Evolutionary conservation across 1,140 invertebrate genomes (phyloP), one percentile per base, ranked within the genome.

Genomic region (Heliconius hermathena): DNA sequence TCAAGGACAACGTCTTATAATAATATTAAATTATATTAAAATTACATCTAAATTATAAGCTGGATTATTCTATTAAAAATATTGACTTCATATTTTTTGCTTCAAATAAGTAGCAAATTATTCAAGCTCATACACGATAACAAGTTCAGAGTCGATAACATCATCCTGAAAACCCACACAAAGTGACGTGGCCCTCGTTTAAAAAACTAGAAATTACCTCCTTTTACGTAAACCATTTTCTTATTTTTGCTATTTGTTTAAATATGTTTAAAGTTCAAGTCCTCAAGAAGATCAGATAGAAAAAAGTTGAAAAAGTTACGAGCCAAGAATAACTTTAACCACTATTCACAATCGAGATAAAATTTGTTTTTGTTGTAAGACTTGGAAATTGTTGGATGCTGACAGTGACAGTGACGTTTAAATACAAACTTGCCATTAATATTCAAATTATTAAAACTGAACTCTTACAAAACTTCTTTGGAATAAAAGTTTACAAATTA

Each of bases 221-320:
- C 85, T 78, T 83, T 89, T 70, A 90, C 81, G 52, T 90, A 90
- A 18, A 86, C 87, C 89, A 90, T 90, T n/a, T 81, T 81, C 9
- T 66, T 66, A 29, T 29, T 29, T 29, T 66, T 11, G 26, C 26
- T 66, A 20, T 22, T 66, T 66, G 3, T 26, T 8, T 66, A 26
- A 29, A 66, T 66, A 26, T 6, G 9, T 66, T 26, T 66, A 11
- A 22, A 26, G 26, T 26, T 66, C 13, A 22, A 66, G 1, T 66
- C 20, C 22, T 22, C 20, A 57, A 57, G 8, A 9, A 22, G 8
- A 20, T 52, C 49, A 20, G 16, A 52, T 52, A 52, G n/a, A n/a
- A 22, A 22, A 22, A n/a, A 5, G 0, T 6, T n/a, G n/a, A 22
- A 57, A 11, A 57, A 22, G n/a, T 22, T 66, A 11, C 1, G 26